phyloP scores from a whole-genome alignment of 1,140 invertebrate genomes.

The Chymomyza costata region DNA sequence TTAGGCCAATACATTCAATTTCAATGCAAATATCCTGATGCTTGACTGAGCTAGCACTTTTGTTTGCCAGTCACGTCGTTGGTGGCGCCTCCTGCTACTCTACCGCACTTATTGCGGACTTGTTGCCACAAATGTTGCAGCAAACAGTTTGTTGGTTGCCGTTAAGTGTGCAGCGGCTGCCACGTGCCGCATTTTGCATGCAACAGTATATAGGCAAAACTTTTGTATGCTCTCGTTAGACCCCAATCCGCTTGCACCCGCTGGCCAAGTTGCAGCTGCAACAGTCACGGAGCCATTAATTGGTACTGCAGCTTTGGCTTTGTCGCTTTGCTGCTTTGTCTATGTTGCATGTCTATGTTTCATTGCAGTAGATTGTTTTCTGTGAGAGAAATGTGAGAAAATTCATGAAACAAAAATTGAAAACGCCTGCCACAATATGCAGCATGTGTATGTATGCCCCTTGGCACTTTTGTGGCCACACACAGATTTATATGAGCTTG shows the following conservation, averaged over 20 bases:
- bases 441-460: too few species aligned
- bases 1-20: constrained; percentile 41
- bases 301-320: constrained; percentile 5
- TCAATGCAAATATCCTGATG: constrained; percentile 47
- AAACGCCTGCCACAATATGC: constrained; percentile 34
- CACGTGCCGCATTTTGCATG: constrained; percentile 57
- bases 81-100: too few species aligned
- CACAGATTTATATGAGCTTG: too few species aligned
- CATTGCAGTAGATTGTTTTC: constrained; percentile 61
- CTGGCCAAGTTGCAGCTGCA: constrained; percentile 18
- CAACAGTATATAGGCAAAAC: too few species aligned
- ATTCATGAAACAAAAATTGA: constrained; percentile 58
- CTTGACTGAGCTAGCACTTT: too few species aligned
- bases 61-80: too few species aligned
- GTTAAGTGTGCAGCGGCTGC: constrained; percentile 1
- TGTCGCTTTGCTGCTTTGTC: not conserved
- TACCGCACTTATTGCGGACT: not conserved
- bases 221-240: too few species aligned
- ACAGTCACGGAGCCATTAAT: constrained; percentile 22
- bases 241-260: too few species aligned
- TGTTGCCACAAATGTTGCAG: too few species aligned
- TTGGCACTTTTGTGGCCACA: not conserved
- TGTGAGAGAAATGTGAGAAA: constrained; percentile 60
- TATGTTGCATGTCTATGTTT: constrained; percentile 29
- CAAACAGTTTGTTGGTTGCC: constrained; percentile 4